Percentiles rank a stretch among this genome's conserved stretches.
Evolutionary conservation across 2,888 invertebrate genomes (phyloP).

Genomic region (Drosophila cognata): DNA sequence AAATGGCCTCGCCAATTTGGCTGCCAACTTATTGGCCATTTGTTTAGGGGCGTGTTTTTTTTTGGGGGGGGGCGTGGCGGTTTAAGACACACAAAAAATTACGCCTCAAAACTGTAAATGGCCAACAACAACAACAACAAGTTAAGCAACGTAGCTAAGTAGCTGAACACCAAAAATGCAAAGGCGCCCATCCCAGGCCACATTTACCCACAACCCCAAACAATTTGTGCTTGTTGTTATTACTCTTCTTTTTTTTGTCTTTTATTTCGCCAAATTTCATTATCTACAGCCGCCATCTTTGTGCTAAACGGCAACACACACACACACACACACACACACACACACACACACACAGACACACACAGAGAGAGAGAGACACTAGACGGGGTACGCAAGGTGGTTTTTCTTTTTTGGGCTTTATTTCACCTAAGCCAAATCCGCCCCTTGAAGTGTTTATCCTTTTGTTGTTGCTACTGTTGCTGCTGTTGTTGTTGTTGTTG

Average conservation of each 20-base stretch:
- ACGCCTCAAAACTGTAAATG: slow-evolving; percentile 81
- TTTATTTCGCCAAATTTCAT: slow-evolving; percentile 72
- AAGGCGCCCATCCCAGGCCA: slow-evolving; percentile 25
- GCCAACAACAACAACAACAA: slow-evolving; percentile 44
- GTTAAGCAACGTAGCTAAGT: not conserved
- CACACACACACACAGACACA: not conserved
- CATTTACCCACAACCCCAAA: not conserved
- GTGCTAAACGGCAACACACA: slow-evolving; percentile 72
- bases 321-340: slow-evolving; percentile 28
- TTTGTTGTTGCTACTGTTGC: slow-evolving; percentile 46
- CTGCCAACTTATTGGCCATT: slow-evolving; percentile 72
- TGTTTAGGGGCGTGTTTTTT: slow-evolving; percentile 19
- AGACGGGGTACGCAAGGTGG: not conserved
- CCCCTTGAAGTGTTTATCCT: slow-evolving; percentile 81
- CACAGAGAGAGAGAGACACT: not conserved
- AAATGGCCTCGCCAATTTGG: slow-evolving; percentile 64
- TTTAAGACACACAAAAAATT: slow-evolving; percentile 65
- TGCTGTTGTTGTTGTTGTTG: slow-evolving; percentile 23
- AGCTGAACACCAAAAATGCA: slow-evolving; percentile 14
- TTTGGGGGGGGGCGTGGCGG: slow-evolving; percentile 58
- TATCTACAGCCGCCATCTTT: slow-evolving; percentile 79
- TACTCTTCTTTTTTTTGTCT: slow-evolving; percentile 32
- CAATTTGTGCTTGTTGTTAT: not conserved
- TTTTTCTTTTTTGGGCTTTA: slow-evolving; percentile 42
- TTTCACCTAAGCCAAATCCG: slow-evolving; percentile 78